A percentile compares a stretch with the other conserved stretches of the same genome.
Conservation (phyloP, 2,113 vertebrate species). For the Elaphurus davidianus region DNA sequence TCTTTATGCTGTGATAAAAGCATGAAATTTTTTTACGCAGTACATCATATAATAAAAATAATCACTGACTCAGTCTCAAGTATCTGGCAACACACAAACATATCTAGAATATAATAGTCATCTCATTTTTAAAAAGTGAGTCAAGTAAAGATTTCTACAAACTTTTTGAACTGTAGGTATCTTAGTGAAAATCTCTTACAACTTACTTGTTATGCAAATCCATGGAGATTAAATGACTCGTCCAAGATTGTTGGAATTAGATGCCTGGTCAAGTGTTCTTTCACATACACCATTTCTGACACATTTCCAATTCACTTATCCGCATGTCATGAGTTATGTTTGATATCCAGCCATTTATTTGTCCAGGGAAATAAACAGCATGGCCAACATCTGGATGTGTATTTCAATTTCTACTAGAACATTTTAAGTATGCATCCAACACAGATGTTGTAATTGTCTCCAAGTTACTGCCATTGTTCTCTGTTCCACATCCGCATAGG, state of each 20-base stretch:
- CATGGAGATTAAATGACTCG: neutral
- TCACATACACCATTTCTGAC: neutral
- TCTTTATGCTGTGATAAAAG: neutral
- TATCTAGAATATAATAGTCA: neutral
- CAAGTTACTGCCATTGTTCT: neutral
- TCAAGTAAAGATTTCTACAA: neutral
- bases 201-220: neutral
- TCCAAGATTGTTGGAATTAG: neutral
- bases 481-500: neutral
- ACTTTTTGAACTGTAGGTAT: neutral
- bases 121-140: neutral
- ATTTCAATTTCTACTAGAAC: neutral
- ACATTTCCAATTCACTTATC: neutral
- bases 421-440: neutral
- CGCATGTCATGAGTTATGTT: neutral
- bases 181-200: neutral
- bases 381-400: neutral
- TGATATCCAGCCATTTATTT: conserved; percentile 12
- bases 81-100: neutral
- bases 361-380: conserved; percentile 3
- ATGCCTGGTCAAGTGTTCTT: neutral
- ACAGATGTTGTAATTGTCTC: neutral
- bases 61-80: neutral
- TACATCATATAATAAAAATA: neutral
- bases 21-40: neutral